phyloP scores from a whole-genome alignment of 2,888 invertebrate genomes.

The Leptopilina myrica region DNA sequence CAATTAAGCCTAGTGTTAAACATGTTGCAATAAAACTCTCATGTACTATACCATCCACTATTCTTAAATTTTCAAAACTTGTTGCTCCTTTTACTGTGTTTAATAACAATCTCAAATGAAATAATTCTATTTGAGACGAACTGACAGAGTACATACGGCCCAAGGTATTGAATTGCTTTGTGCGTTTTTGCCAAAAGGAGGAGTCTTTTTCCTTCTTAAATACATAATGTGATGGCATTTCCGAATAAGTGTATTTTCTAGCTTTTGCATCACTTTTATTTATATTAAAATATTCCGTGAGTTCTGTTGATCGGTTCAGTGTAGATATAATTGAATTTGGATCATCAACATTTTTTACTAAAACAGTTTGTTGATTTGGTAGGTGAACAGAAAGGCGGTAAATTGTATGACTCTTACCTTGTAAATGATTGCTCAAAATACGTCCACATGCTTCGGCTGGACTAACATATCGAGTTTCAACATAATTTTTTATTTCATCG shows the following conservation, averaged over 20 bases:
- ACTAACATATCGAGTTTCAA: slow-evolving; percentile 46
- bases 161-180: slow-evolving; percentile 51
- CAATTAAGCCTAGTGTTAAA: slow-evolving; percentile 53
- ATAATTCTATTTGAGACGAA: slow-evolving; percentile 60
- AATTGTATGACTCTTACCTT: slow-evolving; percentile 46
- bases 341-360: slow-evolving; percentile 5
- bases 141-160: slow-evolving; percentile 62
- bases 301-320: slow-evolving; percentile 5
- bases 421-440: slow-evolving; percentile 44
- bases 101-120: slow-evolving; percentile 61
- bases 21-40: slow-evolving; percentile 64
- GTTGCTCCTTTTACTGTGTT: slow-evolving; percentile 61
- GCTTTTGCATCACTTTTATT: slow-evolving; percentile 49
- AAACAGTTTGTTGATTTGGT: slow-evolving; percentile 44
- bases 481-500: slow-evolving; percentile 23
- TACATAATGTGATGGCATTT: slow-evolving; percentile 47
- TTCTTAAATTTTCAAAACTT: slow-evolving; percentile 63
- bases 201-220: slow-evolving; percentile 46
- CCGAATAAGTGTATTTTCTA: slow-evolving; percentile 48
- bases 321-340: background rate
- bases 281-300: slow-evolving; percentile 34
- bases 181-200: slow-evolving; percentile 46
- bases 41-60: slow-evolving; percentile 60
- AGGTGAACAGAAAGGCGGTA: slow-evolving; percentile 43
- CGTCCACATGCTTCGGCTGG: slow-evolving; percentile 48